Evolutionary conservation across 2,888 invertebrate genomes (phyloP).

Genomic region (Halocaridina rubra): DNA sequence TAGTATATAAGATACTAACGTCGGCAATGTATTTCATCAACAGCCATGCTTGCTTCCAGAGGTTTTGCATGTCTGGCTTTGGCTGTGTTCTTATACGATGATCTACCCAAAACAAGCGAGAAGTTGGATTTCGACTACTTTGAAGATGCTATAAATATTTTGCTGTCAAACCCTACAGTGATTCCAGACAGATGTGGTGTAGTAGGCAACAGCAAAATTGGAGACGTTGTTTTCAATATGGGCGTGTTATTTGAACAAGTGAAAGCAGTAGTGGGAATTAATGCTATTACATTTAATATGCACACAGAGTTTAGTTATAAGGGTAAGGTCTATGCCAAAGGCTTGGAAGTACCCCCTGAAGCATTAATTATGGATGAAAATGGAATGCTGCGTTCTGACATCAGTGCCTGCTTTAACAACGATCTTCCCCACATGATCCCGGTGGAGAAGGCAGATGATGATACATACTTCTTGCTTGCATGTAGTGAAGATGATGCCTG

Average conservation of each 20-base stretch:
- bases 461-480: slow-evolving; percentile 48
- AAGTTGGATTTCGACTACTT: slow-evolving; percentile 51
- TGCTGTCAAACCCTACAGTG: slow-evolving; percentile 42
- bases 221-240: background rate
- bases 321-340: background rate
- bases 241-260: background rate
- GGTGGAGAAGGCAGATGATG: slow-evolving; percentile 52
- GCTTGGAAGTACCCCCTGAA: background rate
- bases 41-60: slow-evolving; percentile 47
- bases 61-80: slow-evolving; percentile 58
- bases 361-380: background rate
- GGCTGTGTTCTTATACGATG: slow-evolving; percentile 54
- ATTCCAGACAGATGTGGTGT: slow-evolving; percentile 43
- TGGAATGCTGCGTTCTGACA: background rate
- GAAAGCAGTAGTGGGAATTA: background rate
- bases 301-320: background rate
- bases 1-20: too few species aligned
- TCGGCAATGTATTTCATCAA: too few species aligned
- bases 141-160: slow-evolving; percentile 50
- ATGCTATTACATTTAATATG: background rate
- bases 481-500: slow-evolving; percentile 31
- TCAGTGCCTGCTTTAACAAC: background rate
- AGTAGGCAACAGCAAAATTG: slow-evolving; percentile 12
- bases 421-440: slow-evolving; percentile 19
- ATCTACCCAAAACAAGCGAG: slow-evolving; percentile 36